Percentiles rank a stretch among this genome's conserved stretches.
Evolutionary conservation across 2,113 vertebrate genomes (phyloP).

Genomic region (Percopsis transmontana): DNA sequence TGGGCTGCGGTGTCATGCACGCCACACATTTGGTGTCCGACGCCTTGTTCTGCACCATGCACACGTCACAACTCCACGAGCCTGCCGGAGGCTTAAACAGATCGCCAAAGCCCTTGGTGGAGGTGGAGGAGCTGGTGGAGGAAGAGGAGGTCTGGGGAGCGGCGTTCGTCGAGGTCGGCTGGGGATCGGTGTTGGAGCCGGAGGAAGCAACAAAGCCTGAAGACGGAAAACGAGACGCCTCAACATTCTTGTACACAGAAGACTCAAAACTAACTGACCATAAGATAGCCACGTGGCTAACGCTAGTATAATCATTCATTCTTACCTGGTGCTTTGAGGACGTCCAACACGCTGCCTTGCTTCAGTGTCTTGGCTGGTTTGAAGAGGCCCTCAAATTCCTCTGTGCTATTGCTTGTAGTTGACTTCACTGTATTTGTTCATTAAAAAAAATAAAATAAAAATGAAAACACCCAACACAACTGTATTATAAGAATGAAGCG

Average conservation of each 20-base stretch:
- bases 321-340: constrained; percentile 91
- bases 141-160: constrained; percentile 57
- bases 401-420: constrained; percentile 72
- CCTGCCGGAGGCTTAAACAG: constrained; percentile 78
- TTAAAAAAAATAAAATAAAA: constrained; percentile 6
- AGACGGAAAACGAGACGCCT: not conserved
- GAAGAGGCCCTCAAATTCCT: constrained; percentile 82
- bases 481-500: too few relatives aligned
- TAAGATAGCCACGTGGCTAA: too few relatives aligned
- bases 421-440: constrained; percentile 53
- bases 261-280: not conserved
- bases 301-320: not conserved
- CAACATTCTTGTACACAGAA: not conserved
- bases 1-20: constrained; percentile 77
- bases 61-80: constrained; percentile 81
- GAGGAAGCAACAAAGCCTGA: constrained; percentile 80
- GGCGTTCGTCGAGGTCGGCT: constrained; percentile 59
- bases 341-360: constrained; percentile 93
- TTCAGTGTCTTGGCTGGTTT: constrained; percentile 89
- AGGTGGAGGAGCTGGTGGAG: constrained; percentile 56
- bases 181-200: constrained; percentile 60
- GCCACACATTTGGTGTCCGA: constrained; percentile 84
- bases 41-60: constrained; percentile 83
- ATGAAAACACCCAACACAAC: too few relatives aligned
- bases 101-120: constrained; percentile 74